These are phyloP conservation scores for Willisornis vidua DNA, from an alignment of 2,113 vertebrate species.

Conservation along the genomic window DNA sequence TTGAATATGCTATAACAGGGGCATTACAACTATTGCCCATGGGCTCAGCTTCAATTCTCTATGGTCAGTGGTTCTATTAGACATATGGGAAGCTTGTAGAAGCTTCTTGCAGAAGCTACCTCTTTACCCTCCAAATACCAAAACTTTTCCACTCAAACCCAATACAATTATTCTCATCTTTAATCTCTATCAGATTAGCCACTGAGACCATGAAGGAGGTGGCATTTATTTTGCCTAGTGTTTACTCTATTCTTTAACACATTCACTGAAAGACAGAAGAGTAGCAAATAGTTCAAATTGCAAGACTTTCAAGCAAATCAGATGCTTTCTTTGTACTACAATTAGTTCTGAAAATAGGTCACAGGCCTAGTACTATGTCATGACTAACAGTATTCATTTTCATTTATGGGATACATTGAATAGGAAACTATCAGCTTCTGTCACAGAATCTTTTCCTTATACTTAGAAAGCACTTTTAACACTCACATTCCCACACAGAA, in stretches of 20 bases:
- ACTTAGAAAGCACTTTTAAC: neutral
- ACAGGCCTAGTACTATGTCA: neutral
- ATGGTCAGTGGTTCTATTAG: neutral
- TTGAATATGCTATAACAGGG: neutral
- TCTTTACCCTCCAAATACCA: neutral
- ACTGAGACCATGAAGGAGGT: neutral
- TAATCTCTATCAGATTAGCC: neutral
- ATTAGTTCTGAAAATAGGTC: neutral
- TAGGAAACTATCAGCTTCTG: neutral
- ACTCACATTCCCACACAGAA: neutral
- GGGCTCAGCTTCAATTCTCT: neutral
- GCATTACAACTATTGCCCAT: fast-evolving
- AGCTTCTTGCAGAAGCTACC: neutral
- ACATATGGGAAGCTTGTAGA: neutral
- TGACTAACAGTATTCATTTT: neutral
- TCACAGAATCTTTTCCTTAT: neutral
- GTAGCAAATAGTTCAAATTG: neutral
- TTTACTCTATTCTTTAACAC: neutral
- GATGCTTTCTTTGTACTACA: neutral
- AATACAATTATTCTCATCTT: neutral
- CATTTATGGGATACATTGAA: neutral
- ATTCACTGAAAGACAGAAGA: neutral
- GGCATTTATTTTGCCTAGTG: neutral
- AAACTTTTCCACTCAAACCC: neutral
- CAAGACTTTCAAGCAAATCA: neutral